Conservation (phyloP, 2,113 vertebrate species). For the Phalacrocorax brasilianus region DNA sequence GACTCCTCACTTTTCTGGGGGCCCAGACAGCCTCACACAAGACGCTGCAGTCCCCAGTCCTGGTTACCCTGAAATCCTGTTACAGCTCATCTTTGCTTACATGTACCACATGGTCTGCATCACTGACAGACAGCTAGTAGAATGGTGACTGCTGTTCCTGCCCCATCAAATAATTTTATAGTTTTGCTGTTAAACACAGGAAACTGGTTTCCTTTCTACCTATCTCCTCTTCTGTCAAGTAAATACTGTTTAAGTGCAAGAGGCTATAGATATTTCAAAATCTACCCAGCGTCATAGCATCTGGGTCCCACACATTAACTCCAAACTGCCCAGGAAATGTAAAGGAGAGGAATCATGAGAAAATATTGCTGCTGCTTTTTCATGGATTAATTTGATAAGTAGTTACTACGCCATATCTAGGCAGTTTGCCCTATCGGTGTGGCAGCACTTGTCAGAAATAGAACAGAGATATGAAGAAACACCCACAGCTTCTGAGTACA, state of each 20-base stretch:
- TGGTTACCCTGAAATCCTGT: not conserved
- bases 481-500: not conserved
- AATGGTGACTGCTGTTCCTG: not conserved
- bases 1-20: not conserved
- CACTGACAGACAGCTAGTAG: not conserved
- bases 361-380: not conserved
- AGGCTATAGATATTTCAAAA: not conserved
- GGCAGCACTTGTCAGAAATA: constrained; percentile 17
- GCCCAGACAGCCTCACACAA: not conserved
- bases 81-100: not conserved
- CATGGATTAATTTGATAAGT: not conserved
- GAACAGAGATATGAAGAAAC: not conserved
- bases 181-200: not conserved
- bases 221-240: not conserved
- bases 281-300: not conserved
- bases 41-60: not conserved
- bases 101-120: not conserved
- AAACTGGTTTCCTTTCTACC: not conserved
- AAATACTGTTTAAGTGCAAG: not conserved
- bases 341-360: too few species aligned
- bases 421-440: not conserved
- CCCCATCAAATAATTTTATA: not conserved
- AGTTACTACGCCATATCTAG: not conserved
- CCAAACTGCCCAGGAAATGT: not conserved
- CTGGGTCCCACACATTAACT: not conserved